Evolutionary conservation across 64 coral and sea anemone genomes (phyloP).

Genomic region (Montipora cactus): DNA sequence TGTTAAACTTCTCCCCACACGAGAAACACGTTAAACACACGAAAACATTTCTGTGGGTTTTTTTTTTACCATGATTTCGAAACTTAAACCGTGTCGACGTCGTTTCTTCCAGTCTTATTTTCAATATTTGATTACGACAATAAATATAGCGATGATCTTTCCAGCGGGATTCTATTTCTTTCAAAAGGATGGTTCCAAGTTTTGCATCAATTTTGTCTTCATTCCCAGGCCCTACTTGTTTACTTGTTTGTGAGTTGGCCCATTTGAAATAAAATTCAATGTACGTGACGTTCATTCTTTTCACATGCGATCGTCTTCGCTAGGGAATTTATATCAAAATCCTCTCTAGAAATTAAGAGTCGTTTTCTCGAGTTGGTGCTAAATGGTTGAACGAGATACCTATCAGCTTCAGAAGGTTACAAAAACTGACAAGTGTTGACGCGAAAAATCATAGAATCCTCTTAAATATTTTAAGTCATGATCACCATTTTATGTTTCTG

Average conservation of each 20-base stretch:
- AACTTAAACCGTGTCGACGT: not conserved
- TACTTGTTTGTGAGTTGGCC: not conserved
- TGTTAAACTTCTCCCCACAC: not conserved
- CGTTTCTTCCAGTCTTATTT: not conserved
- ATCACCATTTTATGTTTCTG: too few species aligned
- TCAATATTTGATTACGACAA: not conserved
- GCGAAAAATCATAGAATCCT: too few species aligned
- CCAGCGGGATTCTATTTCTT: not conserved
- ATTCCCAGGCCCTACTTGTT: not conserved
- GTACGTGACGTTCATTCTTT: too few species aligned
- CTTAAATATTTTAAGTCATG: too few species aligned
- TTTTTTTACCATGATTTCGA: not conserved
- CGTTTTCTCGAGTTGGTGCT: too few species aligned
- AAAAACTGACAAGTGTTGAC: too few species aligned
- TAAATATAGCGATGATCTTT: not conserved
- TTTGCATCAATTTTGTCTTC: not conserved
- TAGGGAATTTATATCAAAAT: too few species aligned
- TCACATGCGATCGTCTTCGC: too few species aligned
- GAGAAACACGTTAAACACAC: not conserved
- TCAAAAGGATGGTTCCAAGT: not conserved
- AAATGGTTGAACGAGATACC: too few species aligned
- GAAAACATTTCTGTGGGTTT: not conserved
- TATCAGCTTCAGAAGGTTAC: too few species aligned
- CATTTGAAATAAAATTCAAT: not conserved
- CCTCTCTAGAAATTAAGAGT: too few species aligned